Evolutionary conservation across 2,888 invertebrate species (phyloP).

Genomic region (Eupithecia vulgata): DNA sequence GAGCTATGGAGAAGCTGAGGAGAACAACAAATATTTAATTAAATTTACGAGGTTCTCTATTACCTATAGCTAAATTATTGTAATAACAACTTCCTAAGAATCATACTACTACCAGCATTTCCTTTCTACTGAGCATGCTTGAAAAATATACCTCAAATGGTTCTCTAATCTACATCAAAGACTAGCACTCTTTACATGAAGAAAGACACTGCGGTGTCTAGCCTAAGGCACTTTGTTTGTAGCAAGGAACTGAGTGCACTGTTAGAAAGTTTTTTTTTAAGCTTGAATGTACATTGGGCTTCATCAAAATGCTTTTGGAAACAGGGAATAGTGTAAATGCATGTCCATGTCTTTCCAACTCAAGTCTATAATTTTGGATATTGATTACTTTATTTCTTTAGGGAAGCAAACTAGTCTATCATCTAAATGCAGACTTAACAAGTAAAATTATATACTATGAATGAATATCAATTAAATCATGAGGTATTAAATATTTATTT

Average conservation of each 20-base stretch:
- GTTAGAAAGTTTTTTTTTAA: conserved; percentile 27
- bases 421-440: too few relatives aligned
- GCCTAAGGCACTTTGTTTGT: conserved; percentile 35
- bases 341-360: not conserved
- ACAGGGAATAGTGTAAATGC: not conserved
- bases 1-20: not conserved
- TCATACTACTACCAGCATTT: not conserved
- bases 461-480: too few relatives aligned
- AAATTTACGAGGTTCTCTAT: not conserved
- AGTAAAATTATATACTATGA: too few relatives aligned
- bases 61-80: not conserved
- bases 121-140: conserved; percentile 2
- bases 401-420: too few relatives aligned
- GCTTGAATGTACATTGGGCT: conserved; percentile 10
- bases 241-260: conserved; percentile 17
- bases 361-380: not conserved
- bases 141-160: conserved; percentile 14
- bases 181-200: conserved; percentile 1
- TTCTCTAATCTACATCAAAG: conserved; percentile 19
- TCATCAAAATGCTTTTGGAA: conserved; percentile 39
- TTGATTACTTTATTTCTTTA: too few relatives aligned
- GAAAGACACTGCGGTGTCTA: not conserved
- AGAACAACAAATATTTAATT: not conserved
- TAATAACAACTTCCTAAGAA: not conserved
- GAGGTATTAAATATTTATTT: too few relatives aligned